Evolutionary conservation across 1,140 invertebrate species (phyloP).

Genomic region (Solenopsis invicta): DNA sequence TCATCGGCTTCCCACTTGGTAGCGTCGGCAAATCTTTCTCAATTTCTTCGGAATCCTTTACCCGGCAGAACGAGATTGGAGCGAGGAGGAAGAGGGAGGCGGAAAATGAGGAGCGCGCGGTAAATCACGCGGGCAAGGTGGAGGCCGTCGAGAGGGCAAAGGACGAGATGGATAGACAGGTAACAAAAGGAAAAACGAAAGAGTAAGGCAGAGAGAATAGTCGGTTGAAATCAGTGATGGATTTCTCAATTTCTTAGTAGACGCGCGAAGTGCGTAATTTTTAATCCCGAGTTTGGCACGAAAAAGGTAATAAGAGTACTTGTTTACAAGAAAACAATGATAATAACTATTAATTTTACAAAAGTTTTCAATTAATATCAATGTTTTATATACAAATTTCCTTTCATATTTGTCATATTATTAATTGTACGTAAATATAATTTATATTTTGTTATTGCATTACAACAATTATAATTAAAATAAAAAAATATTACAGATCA

Average conservation of each 20-base stretch:
- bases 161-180: background rate
- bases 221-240: conserved; percentile 41
- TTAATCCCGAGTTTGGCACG: background rate
- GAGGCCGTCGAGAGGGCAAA: conserved; percentile 33
- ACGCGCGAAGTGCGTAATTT: background rate
- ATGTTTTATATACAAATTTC: too few relatives aligned
- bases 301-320: background rate
- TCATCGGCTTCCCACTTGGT: conserved; percentile 60
- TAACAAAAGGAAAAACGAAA: conserved; percentile 32
- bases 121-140: conserved; percentile 65
- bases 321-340: background rate
- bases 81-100: conserved; percentile 21
- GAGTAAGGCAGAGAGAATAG: conserved; percentile 16
- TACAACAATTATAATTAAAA: background rate
- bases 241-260: conserved; percentile 36
- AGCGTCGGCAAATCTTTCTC: conserved; percentile 77
- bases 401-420: background rate
- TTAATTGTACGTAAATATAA: background rate
- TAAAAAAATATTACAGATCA: background rate
- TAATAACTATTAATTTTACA: background rate
- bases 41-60: conserved; percentile 79
- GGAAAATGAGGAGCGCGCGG: conserved; percentile 60
- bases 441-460: background rate
- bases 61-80: conserved; percentile 72
- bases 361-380: background rate